Percentiles rank a stretch among this genome's conserved stretches.
Evolutionary conservation across 2,888 invertebrate species (phyloP).

Genomic region (Nematopogon swammerdamellus): DNA sequence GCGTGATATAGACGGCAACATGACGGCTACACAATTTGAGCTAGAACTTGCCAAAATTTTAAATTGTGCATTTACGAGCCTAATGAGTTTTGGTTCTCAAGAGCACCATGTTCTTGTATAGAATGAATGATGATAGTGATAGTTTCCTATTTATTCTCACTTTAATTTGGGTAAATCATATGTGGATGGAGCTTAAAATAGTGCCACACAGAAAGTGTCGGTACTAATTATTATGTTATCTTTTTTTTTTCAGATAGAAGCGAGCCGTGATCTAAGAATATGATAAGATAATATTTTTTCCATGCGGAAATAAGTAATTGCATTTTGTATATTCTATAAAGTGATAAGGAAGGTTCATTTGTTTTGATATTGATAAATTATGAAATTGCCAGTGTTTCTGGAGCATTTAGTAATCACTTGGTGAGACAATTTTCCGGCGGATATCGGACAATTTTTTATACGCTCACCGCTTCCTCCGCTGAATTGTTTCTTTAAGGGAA

Average conservation of each 20-base stretch:
- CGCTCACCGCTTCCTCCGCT: conserved; percentile 52
- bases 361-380: conserved; percentile 54
- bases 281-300: conserved; percentile 59
- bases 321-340: conserved; percentile 60
- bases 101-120: too few relatives aligned
- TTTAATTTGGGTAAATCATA: too few relatives aligned
- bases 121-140: too few relatives aligned
- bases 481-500: conserved; percentile 42
- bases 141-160: too few relatives aligned
- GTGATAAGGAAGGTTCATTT: conserved; percentile 56
- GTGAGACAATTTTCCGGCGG: conserved; percentile 51
- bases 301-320: conserved; percentile 60
- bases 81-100: too few relatives aligned
- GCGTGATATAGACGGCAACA: too few relatives aligned
- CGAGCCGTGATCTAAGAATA: conserved; percentile 57
- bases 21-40: too few relatives aligned
- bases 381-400: conserved; percentile 44
- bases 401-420: conserved; percentile 40
- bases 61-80: too few relatives aligned
- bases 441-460: conserved; percentile 49
- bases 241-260: conserved; percentile 47
- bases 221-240: conserved; percentile 10
- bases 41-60: too few relatives aligned
- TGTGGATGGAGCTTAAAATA: too few relatives aligned
- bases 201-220: neutral